A percentile compares a stretch with the other conserved stretches of the same genome.
These are phyloP conservation scores for Mesoligia furuncula DNA, from an alignment of 2,888 invertebrate genomes.

Conservation along the genomic window DNA sequence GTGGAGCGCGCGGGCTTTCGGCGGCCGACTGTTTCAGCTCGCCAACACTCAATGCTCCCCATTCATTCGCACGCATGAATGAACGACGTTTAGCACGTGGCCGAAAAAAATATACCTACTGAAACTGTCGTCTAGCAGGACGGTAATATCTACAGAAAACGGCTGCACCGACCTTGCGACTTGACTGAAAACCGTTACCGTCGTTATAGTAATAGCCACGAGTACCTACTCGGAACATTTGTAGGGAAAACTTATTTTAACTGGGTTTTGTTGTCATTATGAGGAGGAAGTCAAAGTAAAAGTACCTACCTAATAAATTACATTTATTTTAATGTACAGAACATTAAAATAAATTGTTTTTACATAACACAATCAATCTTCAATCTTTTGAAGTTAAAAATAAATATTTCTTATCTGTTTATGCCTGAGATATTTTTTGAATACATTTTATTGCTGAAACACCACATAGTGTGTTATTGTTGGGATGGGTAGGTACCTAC, in stretches of 20 bases:
- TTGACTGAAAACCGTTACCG: slow-evolving; percentile 46
- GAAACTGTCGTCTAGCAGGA: slow-evolving; percentile 73
- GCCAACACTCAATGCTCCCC: slow-evolving; percentile 69
- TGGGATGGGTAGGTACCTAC: not conserved
- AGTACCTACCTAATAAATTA: not conserved
- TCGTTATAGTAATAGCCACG: slow-evolving; percentile 6
- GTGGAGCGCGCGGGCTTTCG: slow-evolving; percentile 83
- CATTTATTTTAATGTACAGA: too few species aligned
- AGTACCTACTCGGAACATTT: not conserved
- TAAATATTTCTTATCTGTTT: slow-evolving; percentile 32
- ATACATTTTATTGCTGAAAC: not conserved
- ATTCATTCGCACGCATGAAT: slow-evolving; percentile 88
- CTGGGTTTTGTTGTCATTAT: slow-evolving; percentile 1
- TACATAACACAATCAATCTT: not conserved
- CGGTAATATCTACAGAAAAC: slow-evolving; percentile 53
- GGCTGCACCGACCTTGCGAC: slow-evolving; percentile 53
- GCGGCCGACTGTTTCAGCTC: slow-evolving; percentile 82
- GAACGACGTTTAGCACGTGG: slow-evolving; percentile 83
- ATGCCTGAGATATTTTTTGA: not conserved
- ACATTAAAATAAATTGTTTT: not conserved
- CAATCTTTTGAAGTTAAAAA: slow-evolving; percentile 37
- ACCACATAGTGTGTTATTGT: not conserved
- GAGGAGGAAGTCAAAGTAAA: slow-evolving; percentile 5
- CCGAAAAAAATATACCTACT: slow-evolving; percentile 79
- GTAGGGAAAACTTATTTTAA: slow-evolving; percentile 13